Evolutionary conservation across 2,797 vertebrate species (phyloP).

Genomic region (Tympanoctomys barrerae): DNA sequence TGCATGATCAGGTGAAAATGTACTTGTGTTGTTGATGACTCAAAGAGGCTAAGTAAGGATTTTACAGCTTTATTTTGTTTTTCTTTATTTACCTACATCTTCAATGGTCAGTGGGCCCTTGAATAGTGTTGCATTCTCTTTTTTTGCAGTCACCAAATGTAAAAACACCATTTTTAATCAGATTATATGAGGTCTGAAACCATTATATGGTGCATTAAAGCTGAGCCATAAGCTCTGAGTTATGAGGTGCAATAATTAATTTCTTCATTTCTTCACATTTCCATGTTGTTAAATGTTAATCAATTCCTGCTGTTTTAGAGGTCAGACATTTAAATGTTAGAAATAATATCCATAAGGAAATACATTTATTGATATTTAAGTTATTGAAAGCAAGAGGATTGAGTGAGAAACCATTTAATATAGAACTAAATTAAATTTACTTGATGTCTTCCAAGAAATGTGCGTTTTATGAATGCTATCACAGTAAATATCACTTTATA

Average conservation of each 20-base stretch:
- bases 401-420: slow-evolving; percentile 61
- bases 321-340: slow-evolving; percentile 82
- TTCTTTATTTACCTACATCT: background rate
- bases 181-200: slow-evolving; percentile 66
- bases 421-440: slow-evolving; percentile 69
- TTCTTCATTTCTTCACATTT: slow-evolving; percentile 81
- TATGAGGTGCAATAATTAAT: slow-evolving; percentile 81
- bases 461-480: slow-evolving; percentile 65
- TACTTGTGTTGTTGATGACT: background rate
- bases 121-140: background rate
- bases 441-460: slow-evolving; percentile 58
- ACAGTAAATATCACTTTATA: slow-evolving; percentile 58
- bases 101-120: background rate
- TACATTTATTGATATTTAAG: slow-evolving; percentile 82
- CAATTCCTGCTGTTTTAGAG: slow-evolving; percentile 80
- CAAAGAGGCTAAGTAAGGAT: slow-evolving; percentile 23
- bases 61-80: background rate
- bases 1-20: background rate
- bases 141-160: background rate
- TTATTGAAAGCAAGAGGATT: slow-evolving; percentile 73
- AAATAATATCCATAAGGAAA: slow-evolving; percentile 80
- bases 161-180: slow-evolving; percentile 54
- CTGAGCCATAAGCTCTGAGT: slow-evolving; percentile 73
- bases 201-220: slow-evolving; percentile 63
- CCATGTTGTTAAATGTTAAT: slow-evolving; percentile 82